Percentiles rank a stretch among this genome's conserved stretches.
Conservation (phyloP, 2,113 vertebrate species). For the Mellivora capensis region DNA sequence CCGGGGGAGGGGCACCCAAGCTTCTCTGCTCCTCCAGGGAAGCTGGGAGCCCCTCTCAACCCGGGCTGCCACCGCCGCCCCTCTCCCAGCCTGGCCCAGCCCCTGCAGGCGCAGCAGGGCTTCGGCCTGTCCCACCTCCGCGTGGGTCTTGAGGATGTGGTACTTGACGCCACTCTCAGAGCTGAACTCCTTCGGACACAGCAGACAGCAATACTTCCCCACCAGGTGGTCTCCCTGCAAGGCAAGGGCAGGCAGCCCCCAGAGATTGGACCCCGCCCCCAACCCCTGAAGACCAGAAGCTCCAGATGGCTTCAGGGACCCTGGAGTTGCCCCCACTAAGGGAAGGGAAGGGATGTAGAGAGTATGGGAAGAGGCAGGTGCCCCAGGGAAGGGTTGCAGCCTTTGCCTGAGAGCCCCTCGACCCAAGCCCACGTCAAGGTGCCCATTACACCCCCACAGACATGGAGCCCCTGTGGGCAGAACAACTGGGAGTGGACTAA, state of each 20-base stretch:
- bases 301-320: neutral
- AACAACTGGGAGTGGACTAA: neutral
- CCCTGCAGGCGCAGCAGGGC: neutral
- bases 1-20: accelerated
- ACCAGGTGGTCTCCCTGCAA: constrained; percentile 91
- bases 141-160: constrained; percentile 97
- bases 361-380: neutral
- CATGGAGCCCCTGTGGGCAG: accelerated
- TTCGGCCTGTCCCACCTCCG: constrained; percentile 85
- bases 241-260: constrained; percentile 19
- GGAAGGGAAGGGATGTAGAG: too few species aligned
- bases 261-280: accelerated
- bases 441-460: neutral
- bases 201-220: constrained; percentile 95
- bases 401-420: neutral
- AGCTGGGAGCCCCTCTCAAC: neutral
- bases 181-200: constrained; percentile 98
- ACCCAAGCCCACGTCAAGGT: neutral
- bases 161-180: constrained; percentile 98
- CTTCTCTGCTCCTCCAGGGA: too few species aligned
- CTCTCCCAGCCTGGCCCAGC: accelerated
- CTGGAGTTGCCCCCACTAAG: neutral
- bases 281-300: neutral
- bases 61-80: neutral
- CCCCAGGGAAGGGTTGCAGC: neutral